Percentiles rank a stretch among this genome's conserved stretches.
phyloP scores from a whole-genome alignment of 2,888 invertebrate species.

The Sesia bembeciformis region DNA sequence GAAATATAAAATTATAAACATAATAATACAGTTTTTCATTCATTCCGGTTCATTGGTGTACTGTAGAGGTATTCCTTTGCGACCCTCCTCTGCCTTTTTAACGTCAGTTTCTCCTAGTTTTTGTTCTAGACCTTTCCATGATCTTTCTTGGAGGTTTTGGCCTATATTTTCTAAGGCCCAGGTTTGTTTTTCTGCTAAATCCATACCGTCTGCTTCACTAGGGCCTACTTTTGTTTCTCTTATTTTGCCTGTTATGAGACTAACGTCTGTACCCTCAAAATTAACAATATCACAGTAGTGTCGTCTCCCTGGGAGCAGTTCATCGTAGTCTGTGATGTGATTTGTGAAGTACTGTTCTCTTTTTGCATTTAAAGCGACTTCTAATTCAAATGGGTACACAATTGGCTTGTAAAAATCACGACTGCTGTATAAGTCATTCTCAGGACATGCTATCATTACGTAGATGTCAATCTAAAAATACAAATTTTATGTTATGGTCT shows the following conservation, averaged over 20 bases:
- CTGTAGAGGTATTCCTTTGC: slow-evolving; percentile 83
- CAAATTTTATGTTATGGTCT: too few species aligned
- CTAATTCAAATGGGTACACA: slow-evolving; percentile 93
- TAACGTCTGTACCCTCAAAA: slow-evolving; percentile 76
- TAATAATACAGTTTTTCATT: slow-evolving; percentile 6
- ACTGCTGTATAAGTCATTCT: slow-evolving; percentile 88
- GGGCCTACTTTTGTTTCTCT: slow-evolving; percentile 58
- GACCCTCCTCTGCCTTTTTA: slow-evolving; percentile 79
- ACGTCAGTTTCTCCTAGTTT: slow-evolving; percentile 83
- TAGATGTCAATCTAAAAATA: slow-evolving; percentile 87
- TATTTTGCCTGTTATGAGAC: slow-evolving; percentile 83
- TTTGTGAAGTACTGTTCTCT: slow-evolving; percentile 71
- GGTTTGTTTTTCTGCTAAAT: slow-evolving; percentile 60
- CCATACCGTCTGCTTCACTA: slow-evolving; percentile 41
- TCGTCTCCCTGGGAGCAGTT: slow-evolving; percentile 78
- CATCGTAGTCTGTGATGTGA: slow-evolving; percentile 84
- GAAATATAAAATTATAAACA: too few species aligned
- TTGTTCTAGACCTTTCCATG: slow-evolving; percentile 92
- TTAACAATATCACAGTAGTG: slow-evolving; percentile 63
- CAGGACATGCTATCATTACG: slow-evolving; percentile 93
- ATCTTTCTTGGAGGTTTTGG: slow-evolving; percentile 78
- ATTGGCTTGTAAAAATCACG: slow-evolving; percentile 93
- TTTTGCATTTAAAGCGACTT: slow-evolving; percentile 82
- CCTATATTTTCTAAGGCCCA: slow-evolving; percentile 74
- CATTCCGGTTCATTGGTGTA: slow-evolving; percentile 76